A percentile compares a stretch with the other conserved stretches of the same genome.
These are phyloP conservation scores for Euspilapteryx auroguttella DNA, from an alignment of 2,888 invertebrate genomes.

Conservation along the genomic window DNA sequence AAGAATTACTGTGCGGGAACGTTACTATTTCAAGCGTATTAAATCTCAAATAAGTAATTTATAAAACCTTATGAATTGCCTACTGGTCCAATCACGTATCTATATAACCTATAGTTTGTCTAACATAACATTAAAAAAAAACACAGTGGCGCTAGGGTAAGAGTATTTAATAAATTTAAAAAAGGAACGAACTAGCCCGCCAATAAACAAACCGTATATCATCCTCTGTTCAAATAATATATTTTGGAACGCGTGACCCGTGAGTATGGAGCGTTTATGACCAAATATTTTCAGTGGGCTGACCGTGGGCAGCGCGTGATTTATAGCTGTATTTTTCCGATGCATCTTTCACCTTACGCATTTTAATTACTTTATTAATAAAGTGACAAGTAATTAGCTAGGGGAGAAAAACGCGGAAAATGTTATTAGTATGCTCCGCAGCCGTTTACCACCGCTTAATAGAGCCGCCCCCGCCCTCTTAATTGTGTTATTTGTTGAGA, in stretches of 20 bases:
- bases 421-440: conserved; percentile 37
- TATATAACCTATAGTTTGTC: too few relatives aligned
- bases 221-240: conserved; percentile 54
- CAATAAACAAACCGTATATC: conserved; percentile 62
- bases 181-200: conserved; percentile 48
- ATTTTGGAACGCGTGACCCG: conserved; percentile 53
- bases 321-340: conserved; percentile 14
- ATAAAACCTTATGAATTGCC: too few relatives aligned
- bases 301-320: conserved; percentile 31
- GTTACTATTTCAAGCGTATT: too few relatives aligned
- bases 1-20: too few relatives aligned
- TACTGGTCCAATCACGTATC: too few relatives aligned
- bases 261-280: conserved; percentile 25
- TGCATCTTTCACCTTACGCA: not conserved
- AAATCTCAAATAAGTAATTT: too few relatives aligned
- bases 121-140: too few relatives aligned
- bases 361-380: conserved; percentile 51
- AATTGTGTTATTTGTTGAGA: conserved; percentile 48
- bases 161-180: too few relatives aligned
- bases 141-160: too few relatives aligned
- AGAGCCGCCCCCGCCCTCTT: conserved; percentile 34
- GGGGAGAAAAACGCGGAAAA: conserved; percentile 50
- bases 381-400: conserved; percentile 48
- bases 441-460: conserved; percentile 34
- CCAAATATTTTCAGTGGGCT: conserved; percentile 56